Evolutionary conservation across 2,888 invertebrate species (phyloP).

Genomic region (Phymatocera aterrima): DNA sequence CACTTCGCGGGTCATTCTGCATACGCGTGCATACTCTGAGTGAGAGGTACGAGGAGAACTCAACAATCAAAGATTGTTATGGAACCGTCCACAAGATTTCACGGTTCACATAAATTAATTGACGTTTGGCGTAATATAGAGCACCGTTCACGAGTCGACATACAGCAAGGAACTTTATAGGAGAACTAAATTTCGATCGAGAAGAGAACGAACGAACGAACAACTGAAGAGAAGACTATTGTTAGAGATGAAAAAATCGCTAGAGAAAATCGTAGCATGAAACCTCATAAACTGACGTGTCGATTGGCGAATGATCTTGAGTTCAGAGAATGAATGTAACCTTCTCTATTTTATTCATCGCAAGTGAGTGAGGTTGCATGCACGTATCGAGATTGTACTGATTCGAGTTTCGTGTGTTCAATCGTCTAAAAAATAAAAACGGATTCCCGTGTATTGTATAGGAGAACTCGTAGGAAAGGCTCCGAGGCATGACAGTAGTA

Average conservation of each 20-base stretch:
- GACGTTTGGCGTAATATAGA: neutral
- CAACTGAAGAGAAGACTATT: too few relatives aligned
- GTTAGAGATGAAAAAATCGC: too few relatives aligned
- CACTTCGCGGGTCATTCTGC: conserved; percentile 18
- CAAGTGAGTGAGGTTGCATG: neutral
- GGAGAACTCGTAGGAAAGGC: conserved; percentile 18
- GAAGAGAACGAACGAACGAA: neutral
- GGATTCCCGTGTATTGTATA: too few relatives aligned
- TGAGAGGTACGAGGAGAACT: neutral
- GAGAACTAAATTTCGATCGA: neutral
- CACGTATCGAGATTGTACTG: neutral
- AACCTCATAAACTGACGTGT: too few relatives aligned
- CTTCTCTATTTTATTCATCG: neutral
- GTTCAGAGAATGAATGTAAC: too few relatives aligned
- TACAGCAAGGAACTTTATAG: neutral
- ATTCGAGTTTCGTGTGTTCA: neutral
- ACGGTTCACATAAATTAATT: conserved; percentile 21
- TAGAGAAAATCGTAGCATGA: too few relatives aligned
- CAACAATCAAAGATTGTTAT: conserved; percentile 21
- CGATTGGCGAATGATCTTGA: too few relatives aligned
- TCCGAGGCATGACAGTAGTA: conserved; percentile 2
- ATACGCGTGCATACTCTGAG: neutral
- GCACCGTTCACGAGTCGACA: neutral
- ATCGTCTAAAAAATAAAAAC: neutral
- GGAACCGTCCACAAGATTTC: neutral